Evolutionary conservation across 92 coral and sea anemone species (phyloP), one percentile per base, ranked within the genome.

Genomic region (Epizoanthus scotinus): DNA sequence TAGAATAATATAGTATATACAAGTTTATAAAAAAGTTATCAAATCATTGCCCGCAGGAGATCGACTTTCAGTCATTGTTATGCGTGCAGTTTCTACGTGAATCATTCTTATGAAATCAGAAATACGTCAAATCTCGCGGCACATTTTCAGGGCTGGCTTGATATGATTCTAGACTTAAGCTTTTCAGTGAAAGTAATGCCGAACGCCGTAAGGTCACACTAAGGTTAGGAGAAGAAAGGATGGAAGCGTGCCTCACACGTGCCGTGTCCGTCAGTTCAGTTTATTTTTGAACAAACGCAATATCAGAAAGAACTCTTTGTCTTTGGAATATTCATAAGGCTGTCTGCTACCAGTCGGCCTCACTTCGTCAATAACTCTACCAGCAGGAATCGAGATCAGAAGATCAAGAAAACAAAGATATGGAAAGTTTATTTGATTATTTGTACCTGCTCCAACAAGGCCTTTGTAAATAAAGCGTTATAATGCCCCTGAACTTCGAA

Each of bases 211-310:
- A 38, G 31, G 81, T 55, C 81, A 38, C 60, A 31, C 36, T 34
- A 44, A 40, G 81, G 68, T 75, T 75, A 18, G 17, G 8, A 12
- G 24, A 10, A 34, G 36, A 62, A 75, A 75, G 44, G 55, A 31
- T 75, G 57, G 60, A 75, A 75, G 81, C 68, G 81, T 75, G 81
- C 68, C 81, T 58, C 50, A 75, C 81, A 75, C 81, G 81, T 75
- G 81, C 47, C 81, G 9, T 0, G 52, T 47, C 17, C 17, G 47
- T 10, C 44, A 24, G 54, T 34, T 17, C n/a, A n/a, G n/a, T n/a
- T 34, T 58, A 42, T 15, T 47, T 56, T 74, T 75, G 67, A 75
- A 60, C 61, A 31, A 75, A 75, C 42, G 53, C 54, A 75, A 75
- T 60, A 59, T 38, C 52, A 47, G 52, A 47, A 47, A 47, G 52